Evolutionary conservation across 2,888 invertebrate species (phyloP).

Genomic region (Bombylius major): DNA sequence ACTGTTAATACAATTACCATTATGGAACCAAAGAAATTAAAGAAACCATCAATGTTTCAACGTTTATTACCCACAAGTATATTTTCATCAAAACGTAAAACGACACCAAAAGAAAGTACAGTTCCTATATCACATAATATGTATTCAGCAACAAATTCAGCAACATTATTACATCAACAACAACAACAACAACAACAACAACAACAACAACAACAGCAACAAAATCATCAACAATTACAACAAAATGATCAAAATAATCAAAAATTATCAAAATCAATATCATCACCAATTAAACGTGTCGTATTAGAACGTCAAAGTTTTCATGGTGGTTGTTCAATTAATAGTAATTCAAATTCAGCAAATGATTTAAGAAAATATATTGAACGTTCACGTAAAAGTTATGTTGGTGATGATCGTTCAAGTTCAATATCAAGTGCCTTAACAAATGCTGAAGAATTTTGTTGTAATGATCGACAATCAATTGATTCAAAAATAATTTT

Average conservation of each 20-base stretch:
- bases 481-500: slow-evolving; percentile 2
- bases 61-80: slow-evolving; percentile 29
- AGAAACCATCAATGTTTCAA: slow-evolving; percentile 33
- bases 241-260: background rate
- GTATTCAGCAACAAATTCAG: slow-evolving; percentile 7
- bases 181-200: background rate
- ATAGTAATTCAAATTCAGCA: slow-evolving; percentile 16
- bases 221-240: background rate
- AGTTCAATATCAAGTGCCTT: slow-evolving; percentile 28
- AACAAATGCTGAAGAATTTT: slow-evolving; percentile 24
- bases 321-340: slow-evolving; percentile 20
- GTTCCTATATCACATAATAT: slow-evolving; percentile 22
- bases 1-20: background rate
- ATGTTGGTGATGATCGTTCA: slow-evolving; percentile 23
- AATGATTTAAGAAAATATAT: slow-evolving; percentile 20
- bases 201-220: background rate
- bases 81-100: slow-evolving; percentile 31
- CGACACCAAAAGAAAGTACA: slow-evolving; percentile 26
- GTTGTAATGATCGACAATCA: slow-evolving; percentile 8
- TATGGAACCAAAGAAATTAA: slow-evolving; percentile 20
- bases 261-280: background rate
- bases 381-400: slow-evolving; percentile 22
- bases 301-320: slow-evolving; percentile 29
- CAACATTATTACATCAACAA: background rate
- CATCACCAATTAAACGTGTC: slow-evolving; percentile 25